Base-by-base conservation (phyloP, 1,140 invertebrate genomes). In the Brachionus manjavacas region DNA sequence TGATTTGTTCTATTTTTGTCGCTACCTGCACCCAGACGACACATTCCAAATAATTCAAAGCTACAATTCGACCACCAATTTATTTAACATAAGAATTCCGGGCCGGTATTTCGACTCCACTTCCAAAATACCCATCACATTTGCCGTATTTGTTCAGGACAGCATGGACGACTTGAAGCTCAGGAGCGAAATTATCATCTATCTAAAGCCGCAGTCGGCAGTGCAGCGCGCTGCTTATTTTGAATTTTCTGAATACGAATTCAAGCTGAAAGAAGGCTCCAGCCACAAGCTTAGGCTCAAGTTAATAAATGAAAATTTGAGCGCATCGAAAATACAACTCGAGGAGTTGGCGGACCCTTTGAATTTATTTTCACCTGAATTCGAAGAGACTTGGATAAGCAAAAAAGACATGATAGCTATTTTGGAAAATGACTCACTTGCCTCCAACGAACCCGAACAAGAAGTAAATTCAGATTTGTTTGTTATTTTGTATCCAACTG, bases 221-320 rank as follows among this genome's bases (percentile, higher is more conserved):
- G 52, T 64, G 31, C 23, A 41, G 43, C 14, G 52, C 4, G 39
- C 79, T 43, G 79, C 64, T 25, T 81, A 64, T 35, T 81, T 81
- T 81, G 79, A 81, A 68, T 81, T 81, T 64, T 28, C 52, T 60
- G 39, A 81, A 64, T 81, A 81, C 35, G 79, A 81, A 35, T 81
- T 81, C 43, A 81, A 60, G 3, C 28, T 81, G 31, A 81, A 11
- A 60, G 79, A 81, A 81, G 64, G 60, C 8, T 28, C 49, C 3
- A 35, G 35, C 20, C 72, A 76, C 46, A 76, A 20, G 20, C 49
- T 76, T 28, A 76, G 14, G 31, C 35, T 81, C 20, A 81, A 81
- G 52, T 23, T 81, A 9, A 60, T 81, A 23, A 81, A 81, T 12
- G 79, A 81, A 41, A 81, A 81, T 46, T 23, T 81, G 20, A 39